Base-by-base conservation (phyloP, 2,888 invertebrate genomes). In the Belgica antarctica region DNA sequence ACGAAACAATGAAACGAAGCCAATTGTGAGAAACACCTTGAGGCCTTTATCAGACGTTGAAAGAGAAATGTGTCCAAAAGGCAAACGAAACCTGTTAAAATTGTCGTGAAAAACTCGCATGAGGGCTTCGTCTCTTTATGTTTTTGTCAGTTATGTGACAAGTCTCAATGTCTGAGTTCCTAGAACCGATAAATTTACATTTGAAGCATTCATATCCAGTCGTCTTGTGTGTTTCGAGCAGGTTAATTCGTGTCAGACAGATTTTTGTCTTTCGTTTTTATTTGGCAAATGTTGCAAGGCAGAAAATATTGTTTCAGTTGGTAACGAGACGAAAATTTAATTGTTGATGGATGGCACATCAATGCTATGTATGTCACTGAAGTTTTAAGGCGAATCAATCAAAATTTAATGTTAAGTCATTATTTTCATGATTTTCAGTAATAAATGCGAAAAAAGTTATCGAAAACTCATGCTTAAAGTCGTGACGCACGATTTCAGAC, bases 161-260 rank as follows among this genome's bases (percentile, higher is more conserved):
- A 52, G 52, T 52, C 52, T 52, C 52, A 31, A n/a, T 31, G 34
- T 31, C 34, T n/a, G n/a, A 12, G 5, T 52, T 52, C 52, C 12
- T n/a, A 52, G 52, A 52, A 52, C n/a, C 52, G 22, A 19, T 52
- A 22, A 52, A 17, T 52, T n/a, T 52, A 52, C 52, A 52, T 52
- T 31, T 41, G 15, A 22, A 52, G 12, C 52, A 17, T 52, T 22
- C 52, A n/a, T 19, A 7, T 52, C 22, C n/a, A n/a, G n/a, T 2
- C 17, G 52, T 12, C 52, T 19, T 52, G 22, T 52, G 19, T 52
- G 52, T 52, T 22, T 22, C 22, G 52, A 52, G 52, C 52, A 52
- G 52, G 52, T 52, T 52, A 52, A 52, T 52, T 52, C 52, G 22
- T 52, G 52, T 52, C 7, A 52, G 52, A 52, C 52, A n/a, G n/a